Percentiles rank a stretch among this genome's conserved stretches.
Evolutionary conservation across 2,797 vertebrate genomes (phyloP).

Genomic region (Sebastes elongatus): DNA sequence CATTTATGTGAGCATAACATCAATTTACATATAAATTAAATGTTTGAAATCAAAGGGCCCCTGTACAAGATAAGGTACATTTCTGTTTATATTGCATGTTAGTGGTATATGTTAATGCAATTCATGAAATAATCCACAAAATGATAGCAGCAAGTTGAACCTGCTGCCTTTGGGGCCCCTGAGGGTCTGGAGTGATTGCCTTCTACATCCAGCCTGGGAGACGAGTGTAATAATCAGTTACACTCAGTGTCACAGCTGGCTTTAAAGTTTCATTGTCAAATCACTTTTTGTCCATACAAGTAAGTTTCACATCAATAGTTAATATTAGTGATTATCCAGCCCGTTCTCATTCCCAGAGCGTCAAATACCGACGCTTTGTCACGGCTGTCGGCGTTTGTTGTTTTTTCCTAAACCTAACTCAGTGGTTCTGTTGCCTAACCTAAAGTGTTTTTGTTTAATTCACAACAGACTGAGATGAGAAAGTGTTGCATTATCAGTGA

Average conservation of each 20-base stretch:
- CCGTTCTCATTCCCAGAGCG: no score
- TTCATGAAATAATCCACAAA: neutral
- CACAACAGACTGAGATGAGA: no score
- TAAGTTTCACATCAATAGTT: neutral
- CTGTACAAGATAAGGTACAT: neutral
- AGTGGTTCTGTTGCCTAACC: no score
- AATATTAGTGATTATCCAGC: neutral
- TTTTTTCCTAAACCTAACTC: no score
- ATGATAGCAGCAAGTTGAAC: neutral
- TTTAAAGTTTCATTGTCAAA: neutral
- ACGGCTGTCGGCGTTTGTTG: no score
- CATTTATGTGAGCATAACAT: neutral
- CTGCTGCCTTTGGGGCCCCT: neutral
- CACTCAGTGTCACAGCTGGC: neutral
- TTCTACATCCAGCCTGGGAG: neutral
- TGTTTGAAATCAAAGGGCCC: neutral
- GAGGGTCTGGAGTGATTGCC: no score
- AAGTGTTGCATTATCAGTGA: neutral
- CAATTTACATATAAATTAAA: no score
- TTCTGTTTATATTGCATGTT: neutral
- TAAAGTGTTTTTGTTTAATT: no score
- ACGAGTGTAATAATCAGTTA: neutral
- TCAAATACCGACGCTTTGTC: no score
- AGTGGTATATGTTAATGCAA: neutral
- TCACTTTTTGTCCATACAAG: neutral